These are phyloP conservation scores for Leptosomus discolor DNA, from an alignment of 2,113 vertebrate genomes.

Conservation along the genomic window DNA sequence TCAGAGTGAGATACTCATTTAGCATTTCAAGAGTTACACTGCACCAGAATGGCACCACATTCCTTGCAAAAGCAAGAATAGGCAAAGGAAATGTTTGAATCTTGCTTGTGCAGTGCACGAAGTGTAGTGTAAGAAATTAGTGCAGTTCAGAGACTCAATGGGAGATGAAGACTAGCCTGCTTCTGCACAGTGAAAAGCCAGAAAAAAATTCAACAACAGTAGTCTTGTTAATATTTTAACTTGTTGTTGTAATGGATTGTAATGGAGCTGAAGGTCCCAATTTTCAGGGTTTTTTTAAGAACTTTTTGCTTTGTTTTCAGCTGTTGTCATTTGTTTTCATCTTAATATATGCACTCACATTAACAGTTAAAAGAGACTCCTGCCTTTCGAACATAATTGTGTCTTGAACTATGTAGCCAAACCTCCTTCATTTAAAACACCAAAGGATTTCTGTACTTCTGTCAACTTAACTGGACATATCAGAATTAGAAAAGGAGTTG, in stretches of 20 bases:
- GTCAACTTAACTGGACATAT: neutral
- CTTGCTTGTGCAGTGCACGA: neutral
- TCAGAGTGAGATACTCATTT: neutral
- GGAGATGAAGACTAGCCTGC: neutral
- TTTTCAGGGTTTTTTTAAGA: neutral
- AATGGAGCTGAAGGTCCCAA: neutral
- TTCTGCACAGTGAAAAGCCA: neutral
- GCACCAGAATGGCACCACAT: neutral
- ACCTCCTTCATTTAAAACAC: neutral
- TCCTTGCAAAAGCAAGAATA: neutral
- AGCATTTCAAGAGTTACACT: neutral
- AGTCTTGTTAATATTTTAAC: neutral
- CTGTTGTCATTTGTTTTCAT: neutral
- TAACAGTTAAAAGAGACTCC: neutral
- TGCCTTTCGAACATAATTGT: neutral
- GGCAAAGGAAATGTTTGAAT: neutral
- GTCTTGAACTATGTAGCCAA: neutral
- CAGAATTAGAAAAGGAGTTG: neutral
- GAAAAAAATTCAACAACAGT: neutral
- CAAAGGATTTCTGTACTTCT: neutral
- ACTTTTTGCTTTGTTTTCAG: neutral
- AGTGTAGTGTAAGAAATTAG: neutral
- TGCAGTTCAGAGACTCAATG: neutral
- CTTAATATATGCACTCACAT: neutral
- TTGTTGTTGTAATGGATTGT: neutral